Evolutionary conservation across 2,888 invertebrate genomes (phyloP).

Genomic region (Petrolisthes manimaculis): DNA sequence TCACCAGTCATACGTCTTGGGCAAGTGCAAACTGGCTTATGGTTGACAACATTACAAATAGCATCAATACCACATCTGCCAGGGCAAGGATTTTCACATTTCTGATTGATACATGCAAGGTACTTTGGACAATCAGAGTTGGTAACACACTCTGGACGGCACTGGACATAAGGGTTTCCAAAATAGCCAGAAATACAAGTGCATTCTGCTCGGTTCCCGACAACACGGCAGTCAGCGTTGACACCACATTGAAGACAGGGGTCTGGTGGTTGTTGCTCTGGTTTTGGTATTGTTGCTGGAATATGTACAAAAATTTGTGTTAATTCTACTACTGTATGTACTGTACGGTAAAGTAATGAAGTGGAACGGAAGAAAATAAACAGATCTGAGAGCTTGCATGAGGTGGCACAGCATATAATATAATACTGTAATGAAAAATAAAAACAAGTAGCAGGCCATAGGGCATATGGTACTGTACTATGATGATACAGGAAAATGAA

Average conservation of each 20-base stretch:
- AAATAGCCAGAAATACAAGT: slow-evolving; percentile 82
- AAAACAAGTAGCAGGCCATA: neutral
- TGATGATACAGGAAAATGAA: neutral
- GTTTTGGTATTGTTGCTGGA: slow-evolving; percentile 16
- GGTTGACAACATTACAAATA: slow-evolving; percentile 81
- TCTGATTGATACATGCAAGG: slow-evolving; percentile 41
- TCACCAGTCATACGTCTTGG: slow-evolving; percentile 66
- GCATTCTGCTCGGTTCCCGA: slow-evolving; percentile 80
- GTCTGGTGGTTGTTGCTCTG: slow-evolving; percentile 68
- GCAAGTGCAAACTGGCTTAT: slow-evolving; percentile 87
- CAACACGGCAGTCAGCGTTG: slow-evolving; percentile 69
- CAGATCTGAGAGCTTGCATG: no score
- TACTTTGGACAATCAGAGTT: slow-evolving; percentile 54
- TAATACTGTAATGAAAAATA: neutral
- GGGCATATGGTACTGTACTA: no score
- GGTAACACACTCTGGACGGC: slow-evolving; percentile 86
- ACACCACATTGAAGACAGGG: slow-evolving; percentile 89
- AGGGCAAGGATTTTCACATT: slow-evolving; percentile 58
- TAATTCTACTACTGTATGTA: neutral
- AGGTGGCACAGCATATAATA: no score
- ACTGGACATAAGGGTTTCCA: slow-evolving; percentile 83
- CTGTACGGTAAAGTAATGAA: neutral
- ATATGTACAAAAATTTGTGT: slow-evolving; percentile 1
- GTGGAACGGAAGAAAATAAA: no score
- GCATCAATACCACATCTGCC: slow-evolving; percentile 83